phyloP scores from a whole-genome alignment of 2,113 vertebrate species.

The Zosterops hypoxanthus region DNA sequence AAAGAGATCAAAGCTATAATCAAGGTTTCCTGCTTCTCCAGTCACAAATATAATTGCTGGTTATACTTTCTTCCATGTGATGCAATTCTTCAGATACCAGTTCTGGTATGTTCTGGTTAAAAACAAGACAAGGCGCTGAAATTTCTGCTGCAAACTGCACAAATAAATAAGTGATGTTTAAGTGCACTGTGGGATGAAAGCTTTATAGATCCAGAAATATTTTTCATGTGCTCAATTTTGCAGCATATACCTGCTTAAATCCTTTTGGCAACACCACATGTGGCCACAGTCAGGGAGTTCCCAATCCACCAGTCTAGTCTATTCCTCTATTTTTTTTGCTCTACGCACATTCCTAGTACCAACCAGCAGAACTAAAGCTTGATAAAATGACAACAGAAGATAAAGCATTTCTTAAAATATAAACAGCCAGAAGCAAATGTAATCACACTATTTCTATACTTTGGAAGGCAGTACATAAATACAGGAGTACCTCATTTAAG shows the following conservation, averaged over 20 bases:
- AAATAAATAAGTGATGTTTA: constrained; percentile 23
- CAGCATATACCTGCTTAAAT: neutral
- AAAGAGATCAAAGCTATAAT: neutral
- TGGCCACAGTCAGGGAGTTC: neutral
- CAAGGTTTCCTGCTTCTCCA: neutral
- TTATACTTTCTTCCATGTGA: neutral
- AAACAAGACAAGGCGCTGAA: neutral
- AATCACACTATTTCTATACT: neutral
- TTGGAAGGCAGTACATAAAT: neutral
- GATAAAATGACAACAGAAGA: constrained; percentile 1
- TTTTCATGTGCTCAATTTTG: constrained; percentile 12
- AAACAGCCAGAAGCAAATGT: neutral
- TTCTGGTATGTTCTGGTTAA: neutral
- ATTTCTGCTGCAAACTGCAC: neutral
- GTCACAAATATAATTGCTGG: neutral
- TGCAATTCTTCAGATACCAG: neutral
- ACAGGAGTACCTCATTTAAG: neutral
- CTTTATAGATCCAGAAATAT: constrained; percentile 23
- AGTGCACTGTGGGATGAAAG: constrained; percentile 6
- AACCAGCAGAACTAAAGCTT: neutral
- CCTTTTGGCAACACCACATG: neutral
- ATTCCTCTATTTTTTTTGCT: neutral
- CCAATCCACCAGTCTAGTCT: neutral
- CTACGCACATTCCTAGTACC: neutral
- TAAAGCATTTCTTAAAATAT: constrained; percentile 5